phyloP scores from a whole-genome alignment of 92 coral and sea anemone species.

The Palythoa grandis region DNA sequence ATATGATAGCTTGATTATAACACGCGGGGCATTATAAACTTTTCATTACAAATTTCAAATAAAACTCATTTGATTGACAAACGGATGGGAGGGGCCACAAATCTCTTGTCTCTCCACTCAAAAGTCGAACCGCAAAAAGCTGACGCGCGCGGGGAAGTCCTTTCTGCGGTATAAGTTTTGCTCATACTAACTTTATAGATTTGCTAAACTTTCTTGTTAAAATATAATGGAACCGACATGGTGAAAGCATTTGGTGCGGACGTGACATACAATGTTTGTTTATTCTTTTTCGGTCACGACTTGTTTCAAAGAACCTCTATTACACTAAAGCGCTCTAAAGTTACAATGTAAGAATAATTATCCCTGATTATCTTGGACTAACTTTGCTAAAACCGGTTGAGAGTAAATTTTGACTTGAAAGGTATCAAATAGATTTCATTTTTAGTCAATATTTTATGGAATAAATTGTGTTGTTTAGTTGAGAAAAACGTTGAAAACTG shows the following conservation, averaged over 20 bases:
- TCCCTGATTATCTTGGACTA: neutral
- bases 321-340: conserved; percentile 8
- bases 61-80: conserved; percentile 40
- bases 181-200: neutral
- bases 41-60: conserved; percentile 22
- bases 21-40: neutral
- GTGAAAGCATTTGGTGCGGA: conserved; percentile 13
- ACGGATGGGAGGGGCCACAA: conserved; percentile 50
- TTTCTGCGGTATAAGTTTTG: neutral
- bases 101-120: conserved; percentile 37
- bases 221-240: neutral
- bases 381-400: neutral
- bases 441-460: too few species aligned
- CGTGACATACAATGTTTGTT: conserved; percentile 37
- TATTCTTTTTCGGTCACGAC: conserved; percentile 18
- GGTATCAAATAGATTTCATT: neutral
- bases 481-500: too few species aligned
- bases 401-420: neutral
- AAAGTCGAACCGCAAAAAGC: conserved; percentile 15
- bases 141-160: conserved; percentile 6
- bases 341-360: conserved; percentile 10
- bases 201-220: neutral
- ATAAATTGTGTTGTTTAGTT: too few species aligned
- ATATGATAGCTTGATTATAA: neutral
- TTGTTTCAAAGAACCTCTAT: conserved; percentile 13